Evolutionary conservation across 1,140 invertebrate genomes (phyloP), one percentile per base, ranked within the genome.

Genomic region (Ruditapes philippinarum): DNA sequence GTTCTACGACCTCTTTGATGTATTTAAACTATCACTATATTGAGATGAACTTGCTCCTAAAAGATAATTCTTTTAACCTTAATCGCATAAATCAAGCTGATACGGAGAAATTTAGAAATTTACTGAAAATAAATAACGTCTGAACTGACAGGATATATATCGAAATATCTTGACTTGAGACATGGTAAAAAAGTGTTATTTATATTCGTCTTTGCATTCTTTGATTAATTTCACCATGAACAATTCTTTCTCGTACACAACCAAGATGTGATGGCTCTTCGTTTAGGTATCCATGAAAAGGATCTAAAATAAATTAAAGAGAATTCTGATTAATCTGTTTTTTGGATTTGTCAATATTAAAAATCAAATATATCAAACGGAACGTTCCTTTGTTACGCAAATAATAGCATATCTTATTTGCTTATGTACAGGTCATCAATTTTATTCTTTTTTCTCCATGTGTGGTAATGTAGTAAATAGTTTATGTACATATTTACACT

Each of bases 401-500:
- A 76, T 45, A 76, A 76, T 76, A 33, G 25, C n/a, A 76, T 76
- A 76, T 76, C 28, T 76, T 51, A 76, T 51, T 76, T 51, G 40
- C 40, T 31, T 11, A 1, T 22, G 40, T 33, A 25, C n/a, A 45
- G 40, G 45, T 76, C 45, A 51, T 76, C 40, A 76, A 49, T 33
- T 76, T 28, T 76, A 76, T 25, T 76, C 40, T 14, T 28, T 45
- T 49, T 49, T 9, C 73, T 76, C 25, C 73, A 76, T 76, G 73
- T 76, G 73, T 49, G 73, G 73, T 40, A 49, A 11, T 5, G 19
- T 28, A 1, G n/a, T 76, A 51, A 49, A 76, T 51, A 76, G 73
- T 76, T 73, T 76, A 31, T 45, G 40, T 76, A 76, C 42, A 76
- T 51, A 76, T 76, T 76, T 45, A 76, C 73, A 49, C 49, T 76